Conservation (phyloP, 2,797 vertebrate genomes). For the Myripristis jacobus region DNA sequence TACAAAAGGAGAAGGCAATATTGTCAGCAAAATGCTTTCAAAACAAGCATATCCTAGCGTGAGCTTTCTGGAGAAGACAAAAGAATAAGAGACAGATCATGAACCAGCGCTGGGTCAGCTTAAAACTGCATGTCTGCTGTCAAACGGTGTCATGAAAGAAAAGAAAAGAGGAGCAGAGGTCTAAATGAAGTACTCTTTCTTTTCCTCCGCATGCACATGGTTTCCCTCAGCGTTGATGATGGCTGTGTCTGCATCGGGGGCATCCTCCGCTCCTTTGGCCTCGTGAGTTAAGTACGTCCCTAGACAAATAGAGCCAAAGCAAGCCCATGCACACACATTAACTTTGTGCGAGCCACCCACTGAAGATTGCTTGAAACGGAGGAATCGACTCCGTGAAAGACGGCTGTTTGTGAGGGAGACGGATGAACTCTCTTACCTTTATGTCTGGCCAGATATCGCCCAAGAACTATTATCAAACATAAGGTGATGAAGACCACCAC, state of each 20-base stretch:
- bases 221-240: constrained; percentile 99
- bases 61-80: constrained; percentile 45
- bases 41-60: constrained; percentile 52
- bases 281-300: constrained; percentile 99
- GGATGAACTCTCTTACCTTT: constrained; percentile 89
- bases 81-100: constrained; percentile 53
- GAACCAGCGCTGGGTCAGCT: constrained; percentile 64
- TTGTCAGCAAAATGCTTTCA: constrained; percentile 54
- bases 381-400: constrained; percentile 5
- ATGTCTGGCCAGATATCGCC: constrained; percentile 99
- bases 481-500: constrained; percentile 99
- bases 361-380: constrained; percentile 13
- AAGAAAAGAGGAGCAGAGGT: constrained; percentile 80
- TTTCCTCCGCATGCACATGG: constrained; percentile 98
- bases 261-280: constrained; percentile 99
- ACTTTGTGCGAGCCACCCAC: constrained; percentile 25
- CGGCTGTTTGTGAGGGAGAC: constrained; percentile 19
- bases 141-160: constrained; percentile 82
- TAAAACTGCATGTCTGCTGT: constrained; percentile 75
- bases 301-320: constrained; percentile 70
- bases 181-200: constrained; percentile 99
- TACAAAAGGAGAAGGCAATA: constrained; percentile 78
- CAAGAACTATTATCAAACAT: constrained; percentile 98
- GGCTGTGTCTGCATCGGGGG: constrained; percentile 99
- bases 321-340: constrained; percentile 59